A percentile compares a stretch with the other conserved stretches of the same genome.
Conservation (phyloP, 2,888 invertebrate species). For the Epinotia bilunana region DNA sequence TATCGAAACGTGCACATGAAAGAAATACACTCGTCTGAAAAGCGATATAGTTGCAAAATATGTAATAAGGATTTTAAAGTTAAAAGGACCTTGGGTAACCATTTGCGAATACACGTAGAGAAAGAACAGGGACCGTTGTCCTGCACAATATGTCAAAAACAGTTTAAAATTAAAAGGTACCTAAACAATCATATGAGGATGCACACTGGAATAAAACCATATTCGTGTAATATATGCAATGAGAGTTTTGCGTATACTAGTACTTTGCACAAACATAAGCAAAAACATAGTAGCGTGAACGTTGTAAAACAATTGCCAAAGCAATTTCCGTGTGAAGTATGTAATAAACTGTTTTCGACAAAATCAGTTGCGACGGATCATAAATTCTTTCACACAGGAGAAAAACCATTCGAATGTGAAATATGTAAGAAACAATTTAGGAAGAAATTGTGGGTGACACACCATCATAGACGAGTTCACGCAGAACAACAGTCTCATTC, state of each 20-base stretch:
- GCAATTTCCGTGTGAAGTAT: not conserved
- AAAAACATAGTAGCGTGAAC: not conserved
- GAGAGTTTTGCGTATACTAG: not conserved
- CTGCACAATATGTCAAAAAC: not conserved
- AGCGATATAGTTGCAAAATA: not conserved
- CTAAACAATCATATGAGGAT: not conserved
- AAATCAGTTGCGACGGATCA: not conserved
- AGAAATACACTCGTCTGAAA: not conserved
- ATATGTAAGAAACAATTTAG: not conserved
- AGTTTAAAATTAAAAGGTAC: not conserved
- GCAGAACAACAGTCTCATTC: not conserved
- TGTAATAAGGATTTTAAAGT: not conserved
- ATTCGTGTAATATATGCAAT: not conserved
- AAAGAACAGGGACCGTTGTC: not conserved
- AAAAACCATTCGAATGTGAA: not conserved
- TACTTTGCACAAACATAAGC: not conserved
- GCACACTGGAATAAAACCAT: not conserved
- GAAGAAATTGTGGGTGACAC: not conserved
- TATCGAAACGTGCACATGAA: not conserved
- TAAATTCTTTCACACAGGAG: not conserved
- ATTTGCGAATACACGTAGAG: not conserved
- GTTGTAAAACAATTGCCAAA: not conserved
- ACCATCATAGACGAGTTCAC: not conserved
- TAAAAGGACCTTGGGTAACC: not conserved
- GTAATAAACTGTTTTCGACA: not conserved